Evolutionary conservation across 2,888 invertebrate species (phyloP), one percentile per base, ranked within the genome.

Genomic region (Apantesis nais): DNA sequence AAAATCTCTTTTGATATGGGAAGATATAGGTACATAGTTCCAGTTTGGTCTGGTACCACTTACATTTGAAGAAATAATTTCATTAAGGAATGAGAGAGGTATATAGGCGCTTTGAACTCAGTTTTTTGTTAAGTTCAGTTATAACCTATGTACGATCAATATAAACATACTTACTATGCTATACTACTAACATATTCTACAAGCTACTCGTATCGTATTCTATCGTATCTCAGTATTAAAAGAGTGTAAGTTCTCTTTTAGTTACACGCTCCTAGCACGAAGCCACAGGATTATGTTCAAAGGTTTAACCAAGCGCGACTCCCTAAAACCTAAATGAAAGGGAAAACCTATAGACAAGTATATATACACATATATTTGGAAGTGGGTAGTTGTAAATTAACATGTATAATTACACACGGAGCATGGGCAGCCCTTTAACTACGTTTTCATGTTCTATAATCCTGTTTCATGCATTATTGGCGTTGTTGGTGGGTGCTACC

Each of bases 391-490:
- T 76, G 79, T 86, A 90, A 92, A 93, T 93, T 93, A 93, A 91
- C 92, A 90, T 88, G 88, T 90, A 92, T 93, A 93, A 93, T 93
- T 92, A 92, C 90, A 90, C 85, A 87, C 88, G 88, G 87, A 84
- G 83, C 79, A 77, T 70, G 82, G 81, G 85, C 88, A 79, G 88
- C 92, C 92, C 93, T 92, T 92, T 92, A 89, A 85, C 84, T 86
- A 82, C 91, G 90, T 93, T 92, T 94, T 92, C 93, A 92, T 93
- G 93, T 94, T 93, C 91, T 90, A 90, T 92, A 94, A 94, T 94
- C 94, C 90, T 90, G 93, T 94, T 94, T 91, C 93, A 94, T 94
- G 94, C 94, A 91, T 94, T 94, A 94, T 94, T 94, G 93, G 92
- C 86, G 75, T 80, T 75, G 84, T 78, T 65, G 22, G 66, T 72